phyloP scores from a whole-genome alignment of 2,888 invertebrate genomes.

The Pimpla rufipes region DNA sequence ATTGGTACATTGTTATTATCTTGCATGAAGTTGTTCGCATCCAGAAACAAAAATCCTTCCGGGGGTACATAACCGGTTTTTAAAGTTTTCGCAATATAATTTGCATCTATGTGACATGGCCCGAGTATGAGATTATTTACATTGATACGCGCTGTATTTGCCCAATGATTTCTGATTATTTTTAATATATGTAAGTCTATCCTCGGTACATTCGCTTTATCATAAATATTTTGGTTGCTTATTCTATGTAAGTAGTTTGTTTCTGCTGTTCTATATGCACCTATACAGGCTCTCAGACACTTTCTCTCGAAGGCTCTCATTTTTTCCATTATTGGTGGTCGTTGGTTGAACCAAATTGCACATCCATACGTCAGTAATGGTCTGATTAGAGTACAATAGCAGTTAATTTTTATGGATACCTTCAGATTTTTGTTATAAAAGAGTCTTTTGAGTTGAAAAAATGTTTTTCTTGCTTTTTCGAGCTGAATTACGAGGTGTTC shows the following conservation, averaged over 20 bases:
- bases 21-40: slow-evolving; percentile 45
- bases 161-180: too few relatives aligned
- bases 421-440: slow-evolving; percentile 42
- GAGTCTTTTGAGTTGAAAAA: slow-evolving; percentile 24
- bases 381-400: slow-evolving; percentile 53
- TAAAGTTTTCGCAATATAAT: background rate
- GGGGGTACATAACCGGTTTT: slow-evolving; percentile 46
- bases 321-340: slow-evolving; percentile 54
- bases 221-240: slow-evolving; percentile 60
- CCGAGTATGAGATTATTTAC: slow-evolving; percentile 2
- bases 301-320: slow-evolving; percentile 56
- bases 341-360: slow-evolving; percentile 50
- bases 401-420: slow-evolving; percentile 52
- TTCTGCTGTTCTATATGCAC: slow-evolving; percentile 9
- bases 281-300: slow-evolving; percentile 39
- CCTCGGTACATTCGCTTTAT: too few relatives aligned
- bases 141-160: too few relatives aligned
- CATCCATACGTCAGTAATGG: slow-evolving; percentile 60
- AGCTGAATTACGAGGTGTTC: slow-evolving; percentile 49
- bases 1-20: slow-evolving; percentile 54
- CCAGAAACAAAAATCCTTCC: slow-evolving; percentile 45
- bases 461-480: slow-evolving; percentile 40
- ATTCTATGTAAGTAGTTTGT: slow-evolving; percentile 39
- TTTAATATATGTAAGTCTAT: too few relatives aligned
- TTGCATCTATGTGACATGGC: background rate